phyloP scores from a whole-genome alignment of 37 sponge, comb jelly and placozoan species.

The Bolinopsis microptera region DNA sequence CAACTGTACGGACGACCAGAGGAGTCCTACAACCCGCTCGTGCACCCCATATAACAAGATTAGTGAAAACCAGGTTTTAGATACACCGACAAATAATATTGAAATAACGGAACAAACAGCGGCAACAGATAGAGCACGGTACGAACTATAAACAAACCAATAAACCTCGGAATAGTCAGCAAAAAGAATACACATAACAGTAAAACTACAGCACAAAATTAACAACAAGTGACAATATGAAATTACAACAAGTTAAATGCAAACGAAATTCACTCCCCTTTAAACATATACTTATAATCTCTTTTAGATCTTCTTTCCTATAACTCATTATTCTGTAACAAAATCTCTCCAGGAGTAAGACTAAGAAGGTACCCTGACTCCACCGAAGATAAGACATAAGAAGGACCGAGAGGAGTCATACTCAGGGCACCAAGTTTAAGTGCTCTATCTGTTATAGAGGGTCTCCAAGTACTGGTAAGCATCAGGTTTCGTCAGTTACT shows the following conservation, averaged over 20 bases:
- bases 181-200: not conserved
- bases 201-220: no score
- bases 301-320: no score
- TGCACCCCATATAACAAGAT: not conserved
- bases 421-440: not conserved
- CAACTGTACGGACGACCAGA: not conserved
- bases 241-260: no score
- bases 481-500: slow-evolving; percentile 8
- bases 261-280: no score
- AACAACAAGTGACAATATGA: no score
- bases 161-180: no score
- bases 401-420: not conserved
- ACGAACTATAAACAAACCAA: not conserved
- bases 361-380: slow-evolving; percentile 5
- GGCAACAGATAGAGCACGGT: not conserved
- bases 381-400: not conserved
- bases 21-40: slow-evolving; percentile 32
- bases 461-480: slow-evolving; percentile 63
- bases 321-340: no score
- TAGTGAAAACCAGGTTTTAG: not conserved
- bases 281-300: no score
- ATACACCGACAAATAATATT: not conserved
- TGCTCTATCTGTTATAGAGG: slow-evolving; percentile 56
- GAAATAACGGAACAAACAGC: not conserved
- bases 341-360: no score